phyloP scores from a whole-genome alignment of 1,140 invertebrate species.

The Macrocentrus cingulum region DNA sequence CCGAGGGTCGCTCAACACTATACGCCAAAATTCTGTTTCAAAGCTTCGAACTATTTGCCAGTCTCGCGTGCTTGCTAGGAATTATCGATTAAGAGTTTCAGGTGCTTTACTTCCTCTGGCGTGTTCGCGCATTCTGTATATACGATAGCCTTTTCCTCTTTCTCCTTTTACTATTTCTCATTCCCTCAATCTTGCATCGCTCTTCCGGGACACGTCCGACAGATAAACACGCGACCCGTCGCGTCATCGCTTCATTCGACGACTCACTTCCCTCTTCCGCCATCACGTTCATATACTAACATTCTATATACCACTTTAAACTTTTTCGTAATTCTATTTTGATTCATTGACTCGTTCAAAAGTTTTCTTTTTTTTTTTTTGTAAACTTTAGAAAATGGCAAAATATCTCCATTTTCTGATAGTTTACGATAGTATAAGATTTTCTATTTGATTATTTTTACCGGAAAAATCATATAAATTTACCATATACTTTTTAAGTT shows the following conservation, averaged over 20 bases:
- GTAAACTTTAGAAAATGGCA: too few species aligned
- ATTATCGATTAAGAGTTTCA: constrained; percentile 5
- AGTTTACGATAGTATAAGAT: too few species aligned
- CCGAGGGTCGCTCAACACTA: not conserved
- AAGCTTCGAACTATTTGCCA: constrained; percentile 3
- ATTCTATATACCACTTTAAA: too few species aligned
- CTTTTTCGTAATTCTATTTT: too few species aligned
- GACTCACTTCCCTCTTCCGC: constrained; percentile 11
- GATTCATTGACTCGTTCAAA: too few species aligned
- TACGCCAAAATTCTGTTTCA: constrained; percentile 6
- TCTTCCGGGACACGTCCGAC: constrained; percentile 17
- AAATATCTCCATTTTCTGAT: too few species aligned
- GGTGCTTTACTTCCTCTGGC: not conserved
- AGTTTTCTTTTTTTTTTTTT: too few species aligned
- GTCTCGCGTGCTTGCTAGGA: not conserved
- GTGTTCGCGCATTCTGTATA: constrained; percentile 15
- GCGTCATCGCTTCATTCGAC: not conserved
- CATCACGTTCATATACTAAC: too few species aligned
- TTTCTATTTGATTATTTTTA: too few species aligned
- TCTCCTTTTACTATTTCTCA: not conserved
- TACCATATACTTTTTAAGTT: too few species aligned
- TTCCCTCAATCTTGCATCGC: constrained; percentile 12
- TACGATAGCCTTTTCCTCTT: constrained; percentile 3
- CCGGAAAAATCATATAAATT: too few species aligned
- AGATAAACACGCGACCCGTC: constrained; percentile 24